These are phyloP conservation scores for Dreissena polymorpha DNA, from an alignment of 1,140 invertebrate genomes.

Conservation along the genomic window DNA sequence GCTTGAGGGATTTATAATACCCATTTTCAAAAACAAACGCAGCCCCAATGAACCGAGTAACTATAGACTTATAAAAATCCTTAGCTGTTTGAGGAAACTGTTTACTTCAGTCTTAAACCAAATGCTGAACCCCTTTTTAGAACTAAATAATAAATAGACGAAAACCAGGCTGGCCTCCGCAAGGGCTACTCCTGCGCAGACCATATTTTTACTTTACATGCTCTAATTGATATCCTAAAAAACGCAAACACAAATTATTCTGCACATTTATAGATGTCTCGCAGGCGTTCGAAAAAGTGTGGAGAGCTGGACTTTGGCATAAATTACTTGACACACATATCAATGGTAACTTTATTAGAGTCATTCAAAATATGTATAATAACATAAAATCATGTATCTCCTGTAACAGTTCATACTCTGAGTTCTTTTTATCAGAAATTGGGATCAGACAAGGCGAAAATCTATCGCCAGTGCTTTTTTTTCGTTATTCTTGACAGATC, in stretches of 20 bases:
- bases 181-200: slow-evolving; percentile 1
- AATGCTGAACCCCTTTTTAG: slow-evolving; percentile 24
- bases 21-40: slow-evolving; percentile 57
- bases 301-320: slow-evolving; percentile 34
- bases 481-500: slow-evolving; percentile 33
- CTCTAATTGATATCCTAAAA: slow-evolving; percentile 24
- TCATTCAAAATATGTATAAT: slow-evolving; percentile 51
- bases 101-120: slow-evolving; percentile 54
- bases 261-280: slow-evolving; percentile 53
- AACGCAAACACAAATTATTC: slow-evolving; percentile 43
- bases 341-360: slow-evolving; percentile 47
- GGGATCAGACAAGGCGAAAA: slow-evolving; percentile 52
- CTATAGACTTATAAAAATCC: slow-evolving; percentile 51
- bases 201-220: slow-evolving; percentile 20
- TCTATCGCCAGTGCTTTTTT: slow-evolving; percentile 37
- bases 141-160: slow-evolving; percentile 2
- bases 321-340: slow-evolving; percentile 37
- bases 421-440: slow-evolving; percentile 9
- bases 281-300: slow-evolving; percentile 49
- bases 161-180: slow-evolving; percentile 53
- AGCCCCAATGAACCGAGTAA: slow-evolving; percentile 19
- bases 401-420: slow-evolving; percentile 20
- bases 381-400: slow-evolving; percentile 43
- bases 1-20: slow-evolving; percentile 37
- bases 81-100: slow-evolving; percentile 53